A percentile compares a stretch with the other conserved stretches of the same genome.
phyloP scores from a whole-genome alignment of 2,888 invertebrate genomes.

The Polydrusus pterygomalis region DNA sequence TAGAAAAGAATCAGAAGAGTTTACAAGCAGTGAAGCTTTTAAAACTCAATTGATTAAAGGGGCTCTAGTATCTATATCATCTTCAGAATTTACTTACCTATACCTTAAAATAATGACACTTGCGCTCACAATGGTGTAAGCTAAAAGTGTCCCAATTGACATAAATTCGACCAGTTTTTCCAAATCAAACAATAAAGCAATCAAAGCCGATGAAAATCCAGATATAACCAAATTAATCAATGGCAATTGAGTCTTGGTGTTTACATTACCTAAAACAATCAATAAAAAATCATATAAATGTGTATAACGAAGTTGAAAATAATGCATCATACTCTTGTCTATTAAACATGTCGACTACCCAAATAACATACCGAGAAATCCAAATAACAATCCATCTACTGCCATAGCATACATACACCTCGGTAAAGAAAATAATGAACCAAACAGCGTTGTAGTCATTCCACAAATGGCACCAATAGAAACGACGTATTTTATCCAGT shows the following conservation, averaged over 20 bases:
- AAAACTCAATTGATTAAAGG: too few relatives aligned
- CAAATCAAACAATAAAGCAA: slow-evolving; percentile 90
- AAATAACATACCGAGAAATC: slow-evolving; percentile 74
- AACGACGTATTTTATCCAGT: slow-evolving; percentile 90
- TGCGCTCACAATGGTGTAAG: slow-evolving; percentile 94
- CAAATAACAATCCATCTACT: slow-evolving; percentile 88
- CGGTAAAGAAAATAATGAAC: slow-evolving; percentile 90
- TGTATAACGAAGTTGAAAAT: too few relatives aligned
- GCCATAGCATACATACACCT: slow-evolving; percentile 93
- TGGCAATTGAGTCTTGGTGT: slow-evolving; percentile 87
- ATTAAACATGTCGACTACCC: background rate
- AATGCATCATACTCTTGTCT: too few relatives aligned
- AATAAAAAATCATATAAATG: too few relatives aligned
- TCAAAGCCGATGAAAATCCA: slow-evolving; percentile 83
- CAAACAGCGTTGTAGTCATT: slow-evolving; percentile 92
- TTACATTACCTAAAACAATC: slow-evolving; percentile 77
- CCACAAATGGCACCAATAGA: slow-evolving; percentile 91
- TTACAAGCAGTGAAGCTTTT: too few relatives aligned
- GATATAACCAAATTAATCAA: slow-evolving; percentile 84
- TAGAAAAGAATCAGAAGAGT: too few relatives aligned
- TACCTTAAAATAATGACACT: slow-evolving; percentile 92
- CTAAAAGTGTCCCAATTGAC: slow-evolving; percentile 92
- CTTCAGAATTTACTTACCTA: slow-evolving; percentile 45
- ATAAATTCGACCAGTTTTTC: slow-evolving; percentile 94
- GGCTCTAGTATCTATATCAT: too few relatives aligned